Conservation (phyloP, 2,797 vertebrate genomes). For the Rhodeus uyekii region DNA sequence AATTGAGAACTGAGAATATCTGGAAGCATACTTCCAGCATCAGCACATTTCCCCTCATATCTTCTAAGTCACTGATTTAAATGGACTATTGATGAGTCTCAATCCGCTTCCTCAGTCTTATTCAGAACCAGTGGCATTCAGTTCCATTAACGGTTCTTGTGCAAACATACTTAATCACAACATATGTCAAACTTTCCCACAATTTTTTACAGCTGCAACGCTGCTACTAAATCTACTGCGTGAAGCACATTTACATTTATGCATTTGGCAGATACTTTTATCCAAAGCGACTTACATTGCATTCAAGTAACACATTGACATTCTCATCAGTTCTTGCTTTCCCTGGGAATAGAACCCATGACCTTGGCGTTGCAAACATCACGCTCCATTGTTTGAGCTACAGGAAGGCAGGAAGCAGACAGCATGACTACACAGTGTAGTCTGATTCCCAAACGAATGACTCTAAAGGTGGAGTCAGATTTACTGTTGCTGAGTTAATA, state of each 20-base stretch:
- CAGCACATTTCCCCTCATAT: slow-evolving; percentile 3
- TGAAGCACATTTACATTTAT: too few relatives aligned
- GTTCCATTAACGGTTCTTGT: not conserved
- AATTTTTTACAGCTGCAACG: not conserved
- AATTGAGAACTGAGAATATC: slow-evolving; percentile 8
- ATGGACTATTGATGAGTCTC: not conserved
- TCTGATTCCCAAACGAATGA: not conserved
- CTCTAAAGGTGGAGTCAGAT: not conserved
- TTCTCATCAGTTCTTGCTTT: too few relatives aligned
- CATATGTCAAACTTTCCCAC: not conserved
- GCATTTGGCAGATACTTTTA: too few relatives aligned
- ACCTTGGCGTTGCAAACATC: too few relatives aligned
- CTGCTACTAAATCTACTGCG: not conserved
- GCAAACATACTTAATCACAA: not conserved
- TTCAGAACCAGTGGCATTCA: not conserved
- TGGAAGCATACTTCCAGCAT: slow-evolving; percentile 9
- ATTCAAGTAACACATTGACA: too few relatives aligned
- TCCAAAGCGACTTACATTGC: too few relatives aligned
- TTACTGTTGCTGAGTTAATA: not conserved
- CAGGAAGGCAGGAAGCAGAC: not conserved
- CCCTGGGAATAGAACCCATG: too few relatives aligned
- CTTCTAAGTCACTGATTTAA: not conserved
- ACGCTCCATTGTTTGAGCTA: too few relatives aligned
- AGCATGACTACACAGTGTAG: not conserved
- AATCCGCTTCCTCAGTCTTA: not conserved